Evolutionary conservation across 2,888 invertebrate genomes (phyloP).

Genomic region (Thymelicus sylvestris): DNA sequence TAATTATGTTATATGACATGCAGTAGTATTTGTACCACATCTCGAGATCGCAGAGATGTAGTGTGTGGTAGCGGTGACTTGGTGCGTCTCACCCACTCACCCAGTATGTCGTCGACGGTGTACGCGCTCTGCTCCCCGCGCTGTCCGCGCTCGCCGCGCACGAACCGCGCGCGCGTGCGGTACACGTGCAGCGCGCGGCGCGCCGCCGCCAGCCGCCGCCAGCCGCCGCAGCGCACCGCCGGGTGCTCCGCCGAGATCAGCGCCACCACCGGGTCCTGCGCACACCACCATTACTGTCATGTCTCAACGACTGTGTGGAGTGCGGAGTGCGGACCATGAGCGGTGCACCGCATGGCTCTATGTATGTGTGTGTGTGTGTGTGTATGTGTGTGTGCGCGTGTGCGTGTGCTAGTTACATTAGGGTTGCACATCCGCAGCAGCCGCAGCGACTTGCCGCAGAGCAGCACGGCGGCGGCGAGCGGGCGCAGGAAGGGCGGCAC

Average conservation of each 20-base stretch:
- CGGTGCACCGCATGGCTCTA: too few relatives aligned
- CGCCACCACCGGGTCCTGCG: constrained; percentile 81
- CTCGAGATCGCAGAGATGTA: too few relatives aligned
- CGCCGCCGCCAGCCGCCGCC: constrained; percentile 75
- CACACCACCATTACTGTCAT: too few relatives aligned
- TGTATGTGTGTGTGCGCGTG: background rate
- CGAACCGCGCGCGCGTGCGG: constrained; percentile 77
- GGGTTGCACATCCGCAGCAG: constrained; percentile 89
- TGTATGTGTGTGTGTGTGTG: background rate
- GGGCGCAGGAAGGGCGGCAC: constrained; percentile 89
- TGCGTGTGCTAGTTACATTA: constrained; percentile 77
- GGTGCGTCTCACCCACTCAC: background rate
- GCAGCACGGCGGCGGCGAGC: constrained; percentile 86
- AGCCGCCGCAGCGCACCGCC: constrained; percentile 80
- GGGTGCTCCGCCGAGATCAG: constrained; percentile 82
- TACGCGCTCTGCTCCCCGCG: constrained; percentile 62
- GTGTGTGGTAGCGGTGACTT: too few relatives aligned
- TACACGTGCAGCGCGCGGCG: constrained; percentile 79
- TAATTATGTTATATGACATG: too few relatives aligned
- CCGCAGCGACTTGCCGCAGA: constrained; percentile 90
- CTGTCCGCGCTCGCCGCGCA: constrained; percentile 65
- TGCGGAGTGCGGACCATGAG: too few relatives aligned
- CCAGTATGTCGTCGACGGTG: constrained; percentile 77
- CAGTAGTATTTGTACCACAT: too few relatives aligned
- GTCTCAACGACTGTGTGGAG: too few relatives aligned